These are phyloP conservation scores for Eilema sororculum DNA, from an alignment of 2,888 invertebrate species.

Conservation along the genomic window DNA sequence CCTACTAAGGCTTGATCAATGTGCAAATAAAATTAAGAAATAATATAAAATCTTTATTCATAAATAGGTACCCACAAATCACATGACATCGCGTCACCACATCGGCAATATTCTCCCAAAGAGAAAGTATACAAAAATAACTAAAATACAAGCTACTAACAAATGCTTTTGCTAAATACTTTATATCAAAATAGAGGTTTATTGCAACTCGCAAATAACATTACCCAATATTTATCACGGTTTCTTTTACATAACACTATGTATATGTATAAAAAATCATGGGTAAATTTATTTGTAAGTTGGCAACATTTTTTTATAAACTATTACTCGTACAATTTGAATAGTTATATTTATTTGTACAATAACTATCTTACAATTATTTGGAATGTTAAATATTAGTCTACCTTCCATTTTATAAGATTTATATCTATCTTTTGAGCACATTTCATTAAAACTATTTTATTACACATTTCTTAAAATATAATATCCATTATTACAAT, in stretches of 20 bases:
- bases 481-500: neutral
- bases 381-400: constrained; percentile 5
- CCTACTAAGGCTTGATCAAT: too few species aligned
- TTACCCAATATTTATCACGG: neutral
- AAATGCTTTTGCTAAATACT: constrained; percentile 39
- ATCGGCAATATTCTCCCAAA: constrained; percentile 54
- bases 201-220: neutral
- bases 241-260: neutral
- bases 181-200: neutral
- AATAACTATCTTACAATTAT: neutral
- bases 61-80: constrained; percentile 76
- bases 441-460: constrained; percentile 18
- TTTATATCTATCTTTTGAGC: constrained; percentile 12
- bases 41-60: constrained; percentile 54
- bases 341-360: neutral
- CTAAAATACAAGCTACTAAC: constrained; percentile 26
- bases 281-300: constrained; percentile 5
- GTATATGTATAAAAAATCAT: neutral
- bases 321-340: neutral
- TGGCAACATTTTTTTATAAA: constrained; percentile 1
- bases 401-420: constrained; percentile 11
- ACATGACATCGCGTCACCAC: constrained; percentile 72
- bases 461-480: constrained; percentile 19
- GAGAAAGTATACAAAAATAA: constrained; percentile 33
- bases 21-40: neutral